These are phyloP conservation scores for Lateolabrax maculatus DNA, from an alignment of 2,797 vertebrate species.

Conservation along the genomic window DNA sequence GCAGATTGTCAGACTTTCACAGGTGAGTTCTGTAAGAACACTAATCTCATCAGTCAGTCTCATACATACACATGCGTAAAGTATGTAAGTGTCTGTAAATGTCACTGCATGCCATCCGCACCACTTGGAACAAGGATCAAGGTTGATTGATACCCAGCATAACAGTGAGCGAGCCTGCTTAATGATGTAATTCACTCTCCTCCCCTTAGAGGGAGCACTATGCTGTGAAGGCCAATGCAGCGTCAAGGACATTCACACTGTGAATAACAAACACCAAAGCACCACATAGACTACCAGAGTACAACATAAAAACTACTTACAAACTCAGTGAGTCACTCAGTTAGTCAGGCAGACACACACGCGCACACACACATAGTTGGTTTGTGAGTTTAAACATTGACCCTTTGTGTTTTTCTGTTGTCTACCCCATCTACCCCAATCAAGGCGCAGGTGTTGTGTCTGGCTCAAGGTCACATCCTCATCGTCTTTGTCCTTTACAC, in stretches of 20 bases:
- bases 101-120: constrained; percentile 37
- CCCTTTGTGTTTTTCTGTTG: constrained; percentile 39
- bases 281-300: constrained; percentile 50
- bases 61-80: constrained; percentile 1
- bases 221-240: constrained; percentile 62
- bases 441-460: constrained; percentile 47
- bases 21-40: constrained; percentile 27
- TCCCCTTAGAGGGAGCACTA: constrained; percentile 79
- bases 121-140: constrained; percentile 28
- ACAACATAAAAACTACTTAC: constrained; percentile 48
- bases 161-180: constrained; percentile 25
- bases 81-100: constrained; percentile 34
- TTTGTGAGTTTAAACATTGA: constrained; percentile 54
- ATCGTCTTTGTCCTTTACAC: constrained; percentile 64
- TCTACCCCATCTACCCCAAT: constrained; percentile 26
- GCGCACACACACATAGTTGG: constrained; percentile 15
- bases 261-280: constrained; percentile 79
- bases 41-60: constrained; percentile 39
- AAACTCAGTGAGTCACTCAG: constrained; percentile 56
- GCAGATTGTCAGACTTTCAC: constrained; percentile 33
- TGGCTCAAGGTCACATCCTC: constrained; percentile 75
- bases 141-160: constrained; percentile 47
- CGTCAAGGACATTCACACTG: constrained; percentile 79
- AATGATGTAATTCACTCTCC: constrained; percentile 71
- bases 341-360: background rate